These are phyloP conservation scores for Rotaria macrura DNA, from an alignment of 2,888 invertebrate species.

Conservation along the genomic window DNA sequence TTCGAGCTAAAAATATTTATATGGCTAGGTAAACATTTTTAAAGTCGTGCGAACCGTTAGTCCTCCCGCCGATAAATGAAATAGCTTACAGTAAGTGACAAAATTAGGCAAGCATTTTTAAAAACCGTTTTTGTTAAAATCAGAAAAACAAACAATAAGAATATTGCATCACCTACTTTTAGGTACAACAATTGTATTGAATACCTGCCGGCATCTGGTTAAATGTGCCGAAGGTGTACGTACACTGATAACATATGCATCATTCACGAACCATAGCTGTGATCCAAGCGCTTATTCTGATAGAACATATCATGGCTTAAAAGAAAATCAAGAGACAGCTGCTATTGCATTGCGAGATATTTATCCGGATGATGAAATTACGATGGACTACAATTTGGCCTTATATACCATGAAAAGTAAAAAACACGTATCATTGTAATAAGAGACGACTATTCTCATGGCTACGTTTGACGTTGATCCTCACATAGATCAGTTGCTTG, in stretches of 20 bases:
- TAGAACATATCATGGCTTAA: not conserved
- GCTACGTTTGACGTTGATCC: too few species aligned
- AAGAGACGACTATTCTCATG: too few species aligned
- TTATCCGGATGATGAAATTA: not conserved
- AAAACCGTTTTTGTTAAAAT: too few species aligned
- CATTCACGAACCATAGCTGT: not conserved
- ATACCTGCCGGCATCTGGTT: not conserved
- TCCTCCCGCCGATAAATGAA: too few species aligned
- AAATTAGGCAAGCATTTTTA: too few species aligned
- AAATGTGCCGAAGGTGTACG: not conserved
- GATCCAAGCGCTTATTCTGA: not conserved
- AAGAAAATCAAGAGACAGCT: not conserved
- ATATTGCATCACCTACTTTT: not conserved
- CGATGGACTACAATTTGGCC: not conserved
- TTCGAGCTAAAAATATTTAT: too few species aligned
- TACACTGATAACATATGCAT: not conserved
- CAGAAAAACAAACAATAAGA: too few species aligned
- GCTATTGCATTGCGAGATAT: not conserved
- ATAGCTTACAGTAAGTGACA: too few species aligned
- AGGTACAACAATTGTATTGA: not conserved
- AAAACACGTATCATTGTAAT: too few species aligned
- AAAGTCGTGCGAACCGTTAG: too few species aligned
- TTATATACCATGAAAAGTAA: not conserved
- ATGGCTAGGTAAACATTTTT: too few species aligned
- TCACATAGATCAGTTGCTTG: not conserved